These are phyloP conservation scores for Zaprionus obscuricornis DNA, from an alignment of 2,888 invertebrate genomes.

Conservation along the genomic window DNA sequence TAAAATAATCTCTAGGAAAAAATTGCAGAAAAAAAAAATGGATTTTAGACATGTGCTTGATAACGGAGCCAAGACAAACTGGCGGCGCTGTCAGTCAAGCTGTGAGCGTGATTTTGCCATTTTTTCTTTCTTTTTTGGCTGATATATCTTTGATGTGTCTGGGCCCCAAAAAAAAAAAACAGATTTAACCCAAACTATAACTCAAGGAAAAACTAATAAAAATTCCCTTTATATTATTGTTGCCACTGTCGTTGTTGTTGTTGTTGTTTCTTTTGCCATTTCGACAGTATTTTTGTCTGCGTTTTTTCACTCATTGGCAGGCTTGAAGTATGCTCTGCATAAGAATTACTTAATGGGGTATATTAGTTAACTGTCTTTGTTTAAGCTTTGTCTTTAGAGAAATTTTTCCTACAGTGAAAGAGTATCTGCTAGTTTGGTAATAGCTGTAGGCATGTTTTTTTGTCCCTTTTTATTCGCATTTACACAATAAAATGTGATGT, in stretches of 20 bases:
- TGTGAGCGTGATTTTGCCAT: neutral
- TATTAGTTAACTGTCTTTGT: too few species aligned
- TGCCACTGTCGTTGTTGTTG: too few species aligned
- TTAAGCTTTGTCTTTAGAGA: too few species aligned
- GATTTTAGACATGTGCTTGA: conserved; percentile 46
- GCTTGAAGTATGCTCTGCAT: conserved; percentile 12
- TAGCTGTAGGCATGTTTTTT: too few species aligned
- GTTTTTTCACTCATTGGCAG: neutral
- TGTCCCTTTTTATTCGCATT: too few species aligned
- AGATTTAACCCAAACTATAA: neutral
- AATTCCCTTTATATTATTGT: too few species aligned
- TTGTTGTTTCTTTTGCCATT: neutral
- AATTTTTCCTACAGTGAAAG: too few species aligned
- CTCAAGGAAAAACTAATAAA: conserved; percentile 19
- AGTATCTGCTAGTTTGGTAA: too few species aligned
- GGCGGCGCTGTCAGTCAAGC: conserved; percentile 53
- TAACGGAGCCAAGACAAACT: conserved; percentile 57
- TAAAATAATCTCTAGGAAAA: neutral
- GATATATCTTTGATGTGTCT: conserved; percentile 16
- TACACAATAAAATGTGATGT: neutral
- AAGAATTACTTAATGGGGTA: too few species aligned
- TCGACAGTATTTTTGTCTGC: too few species aligned
- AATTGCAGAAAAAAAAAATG: neutral
- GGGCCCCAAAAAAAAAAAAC: too few species aligned
- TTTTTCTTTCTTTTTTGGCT: neutral